Percentiles rank a stretch among this genome's conserved stretches.
Evolutionary conservation across 2,113 vertebrate genomes (phyloP).

Genomic region (Monarcha castaneiventris): DNA sequence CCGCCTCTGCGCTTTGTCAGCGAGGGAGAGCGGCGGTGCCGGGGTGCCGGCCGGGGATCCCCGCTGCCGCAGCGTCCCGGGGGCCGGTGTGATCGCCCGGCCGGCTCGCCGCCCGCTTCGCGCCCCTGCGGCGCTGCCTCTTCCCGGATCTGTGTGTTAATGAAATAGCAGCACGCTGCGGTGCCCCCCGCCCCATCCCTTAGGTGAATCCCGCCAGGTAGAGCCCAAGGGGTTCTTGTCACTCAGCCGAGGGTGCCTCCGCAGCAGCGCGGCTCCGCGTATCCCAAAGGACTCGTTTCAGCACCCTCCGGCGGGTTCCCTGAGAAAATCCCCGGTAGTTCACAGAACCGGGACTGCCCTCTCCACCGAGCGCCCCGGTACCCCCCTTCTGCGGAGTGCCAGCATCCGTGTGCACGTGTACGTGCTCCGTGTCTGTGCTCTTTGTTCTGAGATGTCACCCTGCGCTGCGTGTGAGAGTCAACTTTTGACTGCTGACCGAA

Average conservation of each 20-base stretch:
- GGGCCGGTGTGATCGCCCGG: rapidly evolving
- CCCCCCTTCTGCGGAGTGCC: not conserved
- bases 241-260: not conserved
- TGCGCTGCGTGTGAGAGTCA: not conserved
- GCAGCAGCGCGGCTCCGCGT: not conserved
- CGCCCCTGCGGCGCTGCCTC: not conserved
- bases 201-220: not conserved
- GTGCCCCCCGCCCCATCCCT: too few relatives aligned
- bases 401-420: not conserved
- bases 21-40: rapidly evolving
- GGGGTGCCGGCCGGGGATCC: not conserved
- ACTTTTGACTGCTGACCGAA: not conserved
- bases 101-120: not conserved
- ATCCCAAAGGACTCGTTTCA: not conserved
- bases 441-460: not conserved
- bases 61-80: not conserved
- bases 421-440: not conserved
- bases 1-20: not conserved
- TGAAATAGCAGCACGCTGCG: rapidly evolving
- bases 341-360: rapidly evolving
- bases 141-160: rapidly evolving
- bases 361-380: rapidly evolving
- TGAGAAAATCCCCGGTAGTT: rapidly evolving
- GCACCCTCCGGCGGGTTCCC: not conserved
- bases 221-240: not conserved